Evolutionary conservation across 2,888 invertebrate genomes (phyloP), one percentile per base, ranked within the genome.

Genomic region (Adela reaumurella): DNA sequence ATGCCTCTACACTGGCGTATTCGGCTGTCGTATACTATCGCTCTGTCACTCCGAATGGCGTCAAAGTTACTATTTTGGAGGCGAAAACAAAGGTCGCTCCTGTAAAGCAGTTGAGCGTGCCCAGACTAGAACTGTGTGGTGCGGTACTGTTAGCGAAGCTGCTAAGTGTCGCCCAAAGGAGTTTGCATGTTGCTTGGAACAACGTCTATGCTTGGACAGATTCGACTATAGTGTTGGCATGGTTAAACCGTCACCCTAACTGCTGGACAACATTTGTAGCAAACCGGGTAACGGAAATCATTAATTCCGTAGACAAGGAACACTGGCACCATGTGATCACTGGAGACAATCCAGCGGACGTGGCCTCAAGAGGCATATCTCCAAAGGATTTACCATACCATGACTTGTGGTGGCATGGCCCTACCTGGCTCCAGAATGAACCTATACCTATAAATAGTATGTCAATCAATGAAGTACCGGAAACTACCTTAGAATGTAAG

Each of bases 111-210:
- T 8, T 35, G 8, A 14, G 11, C 35, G 4, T 60, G 10, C 60
- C 61, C 4, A 17, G 56, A 14, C 45, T 60, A 17, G 59, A 62
- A 43, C 48, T 62, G 2, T 57, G 56, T 46, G 58, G 52, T n/a
- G 60, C 60, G 11, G 19, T 56, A 4, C 42, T 59, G 10, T 45
- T 58, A 8, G 46, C 57, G 10, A 48, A 52, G 46, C 49, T 60
- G 14, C 8, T 54, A 5, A 41, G 45, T 2, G 28, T 46, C n/a
- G 51, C 55, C 0, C 45, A 44, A 17, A 43, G 44, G 0, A 44
- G 52, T 2, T 29, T 56, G n/a, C 45, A 51, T 10, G 35, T 53
- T 17, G 43, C 44, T 3, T 19, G 51, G 41, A 28, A 11, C 6
- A 17, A 50, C 18, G 44, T 51, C 3, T 50, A 19, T 35, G 56